phyloP scores from a whole-genome alignment of 2,113 vertebrate species.

The Tragelaphus imberbis region DNA sequence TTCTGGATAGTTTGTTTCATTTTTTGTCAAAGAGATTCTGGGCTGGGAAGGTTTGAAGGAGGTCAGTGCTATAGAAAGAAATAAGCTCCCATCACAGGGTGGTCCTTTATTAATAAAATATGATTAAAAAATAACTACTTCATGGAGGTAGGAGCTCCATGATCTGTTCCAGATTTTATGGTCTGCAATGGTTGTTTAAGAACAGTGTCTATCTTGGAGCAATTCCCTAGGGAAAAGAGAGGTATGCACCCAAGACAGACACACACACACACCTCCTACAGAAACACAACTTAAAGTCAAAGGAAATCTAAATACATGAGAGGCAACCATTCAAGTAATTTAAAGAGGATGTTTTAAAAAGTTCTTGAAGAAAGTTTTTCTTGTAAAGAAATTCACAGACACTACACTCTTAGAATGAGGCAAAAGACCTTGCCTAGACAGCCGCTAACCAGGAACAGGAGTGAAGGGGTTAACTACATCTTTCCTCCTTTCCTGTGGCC shows the following conservation, averaged over 20 bases:
- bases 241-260: background rate
- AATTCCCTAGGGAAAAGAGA: slow-evolving; percentile 10
- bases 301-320: background rate
- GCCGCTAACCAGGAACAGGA: background rate
- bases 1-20: slow-evolving; percentile 2
- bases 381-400: background rate
- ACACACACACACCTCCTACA: background rate
- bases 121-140: slow-evolving; percentile 55
- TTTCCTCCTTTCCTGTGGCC: background rate
- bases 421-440: background rate
- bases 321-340: background rate
- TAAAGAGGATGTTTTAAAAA: background rate
- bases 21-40: slow-evolving; percentile 44
- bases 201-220: slow-evolving; percentile 46
- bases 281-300: slow-evolving; percentile 6
- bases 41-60: slow-evolving; percentile 20
- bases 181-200: slow-evolving; percentile 36
- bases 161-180: slow-evolving; percentile 66
- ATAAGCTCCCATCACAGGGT: slow-evolving; percentile 46
- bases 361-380: background rate
- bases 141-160: slow-evolving; percentile 27
- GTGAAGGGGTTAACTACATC: background rate
- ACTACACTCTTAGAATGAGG: background rate
- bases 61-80: slow-evolving; percentile 37
- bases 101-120: slow-evolving; percentile 69